Percentiles rank a stretch among this genome's conserved stretches.
Conservation (phyloP, 2,888 invertebrate genomes). For the Latrodectus elegans region DNA sequence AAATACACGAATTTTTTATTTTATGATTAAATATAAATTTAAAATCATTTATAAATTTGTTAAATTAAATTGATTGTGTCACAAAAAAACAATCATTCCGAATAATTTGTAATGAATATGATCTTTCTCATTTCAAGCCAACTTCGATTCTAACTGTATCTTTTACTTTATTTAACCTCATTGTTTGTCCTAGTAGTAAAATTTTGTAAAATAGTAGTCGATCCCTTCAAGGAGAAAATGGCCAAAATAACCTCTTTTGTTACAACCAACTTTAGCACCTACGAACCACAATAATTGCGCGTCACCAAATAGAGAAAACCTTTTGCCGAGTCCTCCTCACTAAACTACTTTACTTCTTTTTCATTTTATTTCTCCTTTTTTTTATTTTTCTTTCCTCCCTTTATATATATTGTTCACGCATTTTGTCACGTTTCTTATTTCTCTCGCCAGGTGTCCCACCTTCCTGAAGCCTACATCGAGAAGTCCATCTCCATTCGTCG, state of each 20-base stretch:
- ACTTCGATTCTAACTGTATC: too few species aligned
- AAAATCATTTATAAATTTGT: too few species aligned
- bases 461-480: slow-evolving; percentile 18
- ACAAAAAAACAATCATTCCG: too few species aligned
- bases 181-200: too few species aligned
- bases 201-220: neutral
- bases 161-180: too few species aligned
- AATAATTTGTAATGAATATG: too few species aligned
- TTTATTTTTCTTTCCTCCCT: slow-evolving; percentile 15
- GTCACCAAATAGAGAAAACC: slow-evolving; percentile 29
- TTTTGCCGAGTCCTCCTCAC: slow-evolving; percentile 14
- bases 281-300: slow-evolving; percentile 50
- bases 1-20: too few species aligned
- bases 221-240: neutral
- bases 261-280: slow-evolving; percentile 49
- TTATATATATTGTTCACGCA: slow-evolving; percentile 31
- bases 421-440: slow-evolving; percentile 44
- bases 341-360: slow-evolving; percentile 23
- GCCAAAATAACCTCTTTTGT: slow-evolving; percentile 6
- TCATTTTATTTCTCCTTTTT: slow-evolving; percentile 6
- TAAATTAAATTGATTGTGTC: too few species aligned
- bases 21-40: too few species aligned
- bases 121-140: too few species aligned
- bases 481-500: slow-evolving; percentile 34
- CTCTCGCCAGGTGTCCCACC: slow-evolving; percentile 52